Evolutionary conservation across 2,797 vertebrate genomes (phyloP).

Genomic region (Syngnathus rostellatus): DNA sequence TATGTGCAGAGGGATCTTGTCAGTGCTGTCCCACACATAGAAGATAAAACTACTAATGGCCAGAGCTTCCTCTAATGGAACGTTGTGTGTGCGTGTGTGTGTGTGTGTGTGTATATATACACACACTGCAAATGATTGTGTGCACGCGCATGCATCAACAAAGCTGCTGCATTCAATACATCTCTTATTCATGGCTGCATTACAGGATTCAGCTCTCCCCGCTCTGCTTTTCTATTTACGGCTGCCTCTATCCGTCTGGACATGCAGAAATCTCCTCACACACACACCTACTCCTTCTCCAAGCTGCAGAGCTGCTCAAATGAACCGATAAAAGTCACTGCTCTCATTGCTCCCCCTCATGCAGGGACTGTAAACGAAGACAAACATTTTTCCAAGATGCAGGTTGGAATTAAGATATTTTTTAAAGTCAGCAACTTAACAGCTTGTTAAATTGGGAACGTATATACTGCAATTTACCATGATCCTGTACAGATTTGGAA

Average conservation of each 20-base stretch:
- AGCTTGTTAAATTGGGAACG: neutral
- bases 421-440: neutral
- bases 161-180: constrained; percentile 47
- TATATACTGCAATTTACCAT: neutral
- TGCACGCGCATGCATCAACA: constrained; percentile 20
- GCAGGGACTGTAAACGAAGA: neutral
- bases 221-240: constrained; percentile 40
- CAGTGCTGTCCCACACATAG: constrained; percentile 41
- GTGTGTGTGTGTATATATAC: constrained; percentile 7
- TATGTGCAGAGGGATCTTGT: constrained; percentile 19
- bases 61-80: constrained; percentile 53
- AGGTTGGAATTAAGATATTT: neutral
- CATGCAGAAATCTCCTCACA: constrained; percentile 35
- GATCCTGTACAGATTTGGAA: neutral
- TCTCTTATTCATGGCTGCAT: constrained; percentile 53
- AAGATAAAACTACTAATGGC: constrained; percentile 59
- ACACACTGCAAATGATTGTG: neutral
- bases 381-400: neutral
- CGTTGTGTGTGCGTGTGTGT: constrained; percentile 10
- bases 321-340: constrained; percentile 10
- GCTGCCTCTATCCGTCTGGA: constrained; percentile 17
- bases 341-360: neutral
- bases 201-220: constrained; percentile 19
- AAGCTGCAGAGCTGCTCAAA: constrained; percentile 7
- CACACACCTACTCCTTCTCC: constrained; percentile 21